Evolutionary conservation across 2,113 vertebrate genomes (phyloP).

Genomic region (Crotalus horridus): DNA sequence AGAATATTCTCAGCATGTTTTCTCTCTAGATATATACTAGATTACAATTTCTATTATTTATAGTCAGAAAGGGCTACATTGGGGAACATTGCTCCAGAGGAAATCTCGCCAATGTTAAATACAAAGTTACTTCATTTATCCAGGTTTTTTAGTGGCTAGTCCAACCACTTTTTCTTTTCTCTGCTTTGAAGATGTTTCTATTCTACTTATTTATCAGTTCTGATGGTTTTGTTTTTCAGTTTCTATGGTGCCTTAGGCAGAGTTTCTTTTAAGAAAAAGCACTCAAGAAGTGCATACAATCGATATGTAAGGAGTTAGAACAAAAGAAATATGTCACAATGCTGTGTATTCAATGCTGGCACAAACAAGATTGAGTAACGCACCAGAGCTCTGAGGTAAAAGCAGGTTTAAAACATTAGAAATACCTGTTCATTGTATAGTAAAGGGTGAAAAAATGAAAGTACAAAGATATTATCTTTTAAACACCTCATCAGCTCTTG

Average conservation of each 20-base stretch:
- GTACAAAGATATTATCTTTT: constrained; percentile 21
- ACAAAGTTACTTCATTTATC: neutral
- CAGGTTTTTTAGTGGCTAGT: neutral
- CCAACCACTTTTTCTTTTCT: neutral
- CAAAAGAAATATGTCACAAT: neutral
- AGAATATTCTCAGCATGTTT: neutral
- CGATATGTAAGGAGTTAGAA: neutral
- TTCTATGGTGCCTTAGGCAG: neutral
- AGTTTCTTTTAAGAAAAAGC: neutral
- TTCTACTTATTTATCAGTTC: neutral
- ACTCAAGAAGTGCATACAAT: neutral
- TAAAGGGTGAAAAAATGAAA: constrained; percentile 1
- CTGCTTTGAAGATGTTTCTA: neutral
- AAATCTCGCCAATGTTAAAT: neutral
- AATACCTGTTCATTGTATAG: constrained; percentile 32
- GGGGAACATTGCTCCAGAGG: neutral
- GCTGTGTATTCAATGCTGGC: constrained; percentile 22
- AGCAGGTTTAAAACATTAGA: constrained; percentile 10
- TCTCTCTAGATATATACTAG: neutral
- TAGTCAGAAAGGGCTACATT: neutral
- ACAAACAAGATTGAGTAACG: constrained; percentile 19
- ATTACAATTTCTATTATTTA: neutral
- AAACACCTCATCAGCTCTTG: constrained; percentile 38
- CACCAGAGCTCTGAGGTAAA: constrained; percentile 43
- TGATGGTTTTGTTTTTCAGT: neutral